Conservation (phyloP, 1,140 invertebrate genomes). For the Nomia melanderi region DNA sequence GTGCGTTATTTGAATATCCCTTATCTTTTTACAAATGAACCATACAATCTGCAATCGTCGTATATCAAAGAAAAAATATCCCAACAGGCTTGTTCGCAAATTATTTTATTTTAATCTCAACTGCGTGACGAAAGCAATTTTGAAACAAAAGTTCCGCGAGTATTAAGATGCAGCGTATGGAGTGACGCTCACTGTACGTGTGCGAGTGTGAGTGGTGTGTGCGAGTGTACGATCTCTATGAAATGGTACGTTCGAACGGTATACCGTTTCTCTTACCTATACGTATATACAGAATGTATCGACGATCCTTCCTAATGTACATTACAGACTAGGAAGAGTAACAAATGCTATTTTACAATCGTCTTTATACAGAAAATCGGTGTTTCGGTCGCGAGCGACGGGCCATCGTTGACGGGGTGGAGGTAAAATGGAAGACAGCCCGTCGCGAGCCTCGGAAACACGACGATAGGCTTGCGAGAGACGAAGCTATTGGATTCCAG, state of each 20-base stretch:
- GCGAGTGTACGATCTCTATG: slow-evolving; percentile 61
- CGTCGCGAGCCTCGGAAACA: neutral
- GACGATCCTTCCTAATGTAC: slow-evolving; percentile 73
- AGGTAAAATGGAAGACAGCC: neutral
- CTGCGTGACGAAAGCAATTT: too few species aligned
- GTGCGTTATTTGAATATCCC: too few species aligned
- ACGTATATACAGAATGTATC: slow-evolving; percentile 67
- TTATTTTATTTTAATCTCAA: too few species aligned
- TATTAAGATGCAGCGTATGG: too few species aligned
- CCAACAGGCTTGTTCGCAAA: too few species aligned
- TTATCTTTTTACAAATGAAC: too few species aligned
- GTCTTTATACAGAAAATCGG: slow-evolving; percentile 66
- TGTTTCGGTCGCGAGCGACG: slow-evolving; percentile 16
- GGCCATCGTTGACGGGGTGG: neutral
- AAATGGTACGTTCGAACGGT: slow-evolving; percentile 62
- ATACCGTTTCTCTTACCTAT: slow-evolving; percentile 66
- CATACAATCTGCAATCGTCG: too few species aligned
- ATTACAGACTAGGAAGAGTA: slow-evolving; percentile 77
- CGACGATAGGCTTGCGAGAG: slow-evolving; percentile 16
- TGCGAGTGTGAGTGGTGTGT: too few species aligned
- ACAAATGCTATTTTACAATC: slow-evolving; percentile 80
- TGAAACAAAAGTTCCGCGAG: too few species aligned
- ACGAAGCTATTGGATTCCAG: neutral
- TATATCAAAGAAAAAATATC: too few species aligned
- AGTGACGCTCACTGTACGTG: too few species aligned